phyloP scores from a whole-genome alignment of 2,113 vertebrate species.

The Synchiropus splendidus region DNA sequence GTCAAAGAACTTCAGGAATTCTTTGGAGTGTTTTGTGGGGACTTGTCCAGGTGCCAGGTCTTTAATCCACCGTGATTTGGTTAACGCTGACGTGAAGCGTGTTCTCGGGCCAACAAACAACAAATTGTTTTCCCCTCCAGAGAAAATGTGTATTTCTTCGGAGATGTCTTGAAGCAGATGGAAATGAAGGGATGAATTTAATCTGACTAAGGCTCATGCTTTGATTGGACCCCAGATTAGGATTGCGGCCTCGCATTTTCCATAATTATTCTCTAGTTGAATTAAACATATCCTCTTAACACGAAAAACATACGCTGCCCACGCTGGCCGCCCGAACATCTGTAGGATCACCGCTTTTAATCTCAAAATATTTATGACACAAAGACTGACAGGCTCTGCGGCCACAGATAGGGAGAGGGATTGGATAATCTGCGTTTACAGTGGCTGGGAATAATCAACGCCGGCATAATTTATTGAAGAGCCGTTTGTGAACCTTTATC shows the following conservation, averaged over 20 bases:
- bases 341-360: slow-evolving; percentile 49
- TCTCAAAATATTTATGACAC: slow-evolving; percentile 49
- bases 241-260: slow-evolving; percentile 57
- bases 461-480: not conserved
- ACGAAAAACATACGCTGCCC: slow-evolving; percentile 55
- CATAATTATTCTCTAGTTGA: slow-evolving; percentile 67
- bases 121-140: slow-evolving; percentile 52
- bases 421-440: slow-evolving; percentile 10
- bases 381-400: slow-evolving; percentile 9
- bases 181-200: slow-evolving; percentile 60
- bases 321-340: slow-evolving; percentile 50
- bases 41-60: slow-evolving; percentile 19
- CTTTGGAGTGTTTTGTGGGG: slow-evolving; percentile 39
- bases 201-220: slow-evolving; percentile 64
- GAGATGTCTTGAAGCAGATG: slow-evolving; percentile 66
- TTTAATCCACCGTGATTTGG: slow-evolving; percentile 46
- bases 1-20: slow-evolving; percentile 70
- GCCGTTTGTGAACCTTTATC: not conserved
- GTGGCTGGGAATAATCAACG: slow-evolving; percentile 3
- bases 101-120: slow-evolving; percentile 22
- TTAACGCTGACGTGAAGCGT: slow-evolving; percentile 46
- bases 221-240: slow-evolving; percentile 70
- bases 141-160: slow-evolving; percentile 65
- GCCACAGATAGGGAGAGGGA: slow-evolving; percentile 4
- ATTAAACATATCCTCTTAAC: slow-evolving; percentile 67